A percentile compares a stretch with the other conserved stretches of the same genome.
Conservation (phyloP, 2,888 invertebrate genomes). For the Uropetala carovei region DNA sequence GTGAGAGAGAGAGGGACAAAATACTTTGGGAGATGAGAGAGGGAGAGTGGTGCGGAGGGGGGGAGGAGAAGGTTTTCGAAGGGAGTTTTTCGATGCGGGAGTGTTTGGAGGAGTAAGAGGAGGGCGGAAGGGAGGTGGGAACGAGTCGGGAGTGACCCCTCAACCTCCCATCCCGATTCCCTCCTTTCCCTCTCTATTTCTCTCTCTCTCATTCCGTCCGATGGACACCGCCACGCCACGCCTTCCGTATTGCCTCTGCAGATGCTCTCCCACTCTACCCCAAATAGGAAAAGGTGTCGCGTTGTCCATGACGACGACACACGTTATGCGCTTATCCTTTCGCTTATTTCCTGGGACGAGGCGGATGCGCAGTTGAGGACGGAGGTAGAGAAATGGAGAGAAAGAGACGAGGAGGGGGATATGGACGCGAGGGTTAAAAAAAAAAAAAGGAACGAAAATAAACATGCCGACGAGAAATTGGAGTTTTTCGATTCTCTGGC, state of each 20-base stretch:
- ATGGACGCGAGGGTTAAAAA: no score
- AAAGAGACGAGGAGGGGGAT: neutral
- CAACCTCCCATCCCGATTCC: neutral
- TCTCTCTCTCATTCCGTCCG: neutral
- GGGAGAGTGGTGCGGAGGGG: neutral
- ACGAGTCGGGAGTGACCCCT: neutral
- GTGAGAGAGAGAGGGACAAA: neutral
- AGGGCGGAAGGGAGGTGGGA: neutral
- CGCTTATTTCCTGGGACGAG: neutral
- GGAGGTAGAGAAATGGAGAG: neutral
- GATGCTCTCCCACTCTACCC: conserved; percentile 9
- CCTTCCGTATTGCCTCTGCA: conserved; percentile 13
- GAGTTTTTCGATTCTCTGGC: conserved; percentile 59
- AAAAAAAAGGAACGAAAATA: neutral
- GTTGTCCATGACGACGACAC: conserved; percentile 31
- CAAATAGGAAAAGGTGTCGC: conserved; percentile 35
- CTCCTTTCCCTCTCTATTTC: neutral
- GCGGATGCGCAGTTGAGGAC: neutral
- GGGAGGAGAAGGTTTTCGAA: conserved; percentile 35
- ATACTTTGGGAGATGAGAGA: neutral
- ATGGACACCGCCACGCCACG: conserved; percentile 35
- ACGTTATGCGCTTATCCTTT: conserved; percentile 20
- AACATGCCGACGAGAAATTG: conserved; percentile 18
- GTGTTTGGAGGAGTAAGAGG: conserved; percentile 6
- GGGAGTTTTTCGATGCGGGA: conserved; percentile 55